Evolutionary conservation across 2,888 invertebrate species (phyloP).

Genomic region (Nineta flava): DNA sequence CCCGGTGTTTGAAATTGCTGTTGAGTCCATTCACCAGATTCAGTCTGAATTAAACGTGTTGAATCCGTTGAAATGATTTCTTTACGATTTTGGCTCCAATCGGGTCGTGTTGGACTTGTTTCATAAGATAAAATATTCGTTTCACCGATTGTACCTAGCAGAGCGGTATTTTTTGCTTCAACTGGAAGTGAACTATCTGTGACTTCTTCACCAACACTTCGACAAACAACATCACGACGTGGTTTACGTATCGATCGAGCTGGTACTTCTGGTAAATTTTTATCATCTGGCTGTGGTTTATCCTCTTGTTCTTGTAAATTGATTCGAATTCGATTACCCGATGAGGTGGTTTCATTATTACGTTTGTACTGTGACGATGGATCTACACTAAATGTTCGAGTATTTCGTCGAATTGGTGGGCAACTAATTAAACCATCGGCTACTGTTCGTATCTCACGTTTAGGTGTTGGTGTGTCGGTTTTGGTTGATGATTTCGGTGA

Average conservation of each 20-base stretch:
- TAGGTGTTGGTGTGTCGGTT: neutral
- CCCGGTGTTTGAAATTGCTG: slow-evolving; percentile 16
- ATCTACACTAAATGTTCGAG: slow-evolving; percentile 13
- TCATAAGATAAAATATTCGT: slow-evolving; percentile 16
- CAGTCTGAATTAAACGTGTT: slow-evolving; percentile 1
- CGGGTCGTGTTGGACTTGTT: slow-evolving; percentile 1
- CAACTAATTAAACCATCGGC: slow-evolving; percentile 30
- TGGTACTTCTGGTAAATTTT: slow-evolving; percentile 29
- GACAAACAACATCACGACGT: slow-evolving; percentile 22
- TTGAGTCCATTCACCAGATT: slow-evolving; percentile 2
- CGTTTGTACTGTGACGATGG: neutral
- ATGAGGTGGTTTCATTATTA: neutral
- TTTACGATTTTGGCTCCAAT: slow-evolving; percentile 9
- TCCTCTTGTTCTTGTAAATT: neutral
- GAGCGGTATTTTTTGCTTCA: slow-evolving; percentile 18
- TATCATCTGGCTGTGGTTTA: neutral
- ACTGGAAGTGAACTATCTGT: slow-evolving; percentile 20
- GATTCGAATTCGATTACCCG: neutral
- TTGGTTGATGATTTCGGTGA: neutral
- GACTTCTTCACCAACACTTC: slow-evolving; percentile 34
- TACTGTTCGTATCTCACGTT: slow-evolving; percentile 10
- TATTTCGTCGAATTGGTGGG: slow-evolving; percentile 35
- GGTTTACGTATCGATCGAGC: slow-evolving; percentile 27
- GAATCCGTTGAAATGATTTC: slow-evolving; percentile 5
- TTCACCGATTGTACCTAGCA: slow-evolving; percentile 26